A percentile compares a stretch with the other conserved stretches of the same genome.
Evolutionary conservation across 2,888 invertebrate species (phyloP).

Genomic region (Tribolium freemani): DNA sequence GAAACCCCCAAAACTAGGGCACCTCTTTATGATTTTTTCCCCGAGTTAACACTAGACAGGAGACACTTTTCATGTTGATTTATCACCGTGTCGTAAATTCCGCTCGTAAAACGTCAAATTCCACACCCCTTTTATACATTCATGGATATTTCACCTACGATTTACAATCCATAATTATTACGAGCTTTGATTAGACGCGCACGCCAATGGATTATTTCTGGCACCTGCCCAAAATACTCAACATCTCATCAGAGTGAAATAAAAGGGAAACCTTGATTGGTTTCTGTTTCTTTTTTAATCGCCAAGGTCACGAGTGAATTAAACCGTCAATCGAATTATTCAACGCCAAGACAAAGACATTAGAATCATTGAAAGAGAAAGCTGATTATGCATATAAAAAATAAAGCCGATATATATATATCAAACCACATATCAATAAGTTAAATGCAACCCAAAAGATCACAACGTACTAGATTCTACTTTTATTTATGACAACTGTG

Average conservation of each 20-base stretch:
- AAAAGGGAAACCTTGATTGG: background rate
- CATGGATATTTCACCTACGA: slow-evolving; percentile 25
- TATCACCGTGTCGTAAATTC: slow-evolving; percentile 24
- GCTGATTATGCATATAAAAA: no score
- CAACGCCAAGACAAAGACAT: no score
- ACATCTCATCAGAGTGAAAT: background rate
- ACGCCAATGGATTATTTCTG: slow-evolving; percentile 20
- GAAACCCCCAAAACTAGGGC: slow-evolving; percentile 30
- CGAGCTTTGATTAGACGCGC: slow-evolving; percentile 2
- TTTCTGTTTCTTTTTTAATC: background rate
- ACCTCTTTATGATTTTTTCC: slow-evolving; percentile 32
- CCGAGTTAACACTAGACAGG: slow-evolving; percentile 19
- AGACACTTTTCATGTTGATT: slow-evolving; percentile 29
- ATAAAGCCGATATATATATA: no score
- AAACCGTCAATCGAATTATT: background rate
- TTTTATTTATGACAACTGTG: no score
- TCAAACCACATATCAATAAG: no score
- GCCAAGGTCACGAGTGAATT: background rate
- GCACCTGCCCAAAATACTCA: slow-evolving; percentile 6
- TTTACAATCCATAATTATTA: slow-evolving; percentile 9
- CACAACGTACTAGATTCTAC: no score
- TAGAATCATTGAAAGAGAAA: no score
- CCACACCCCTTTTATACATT: slow-evolving; percentile 24
- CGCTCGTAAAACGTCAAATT: slow-evolving; percentile 21
- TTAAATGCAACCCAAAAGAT: no score